phyloP scores from a whole-genome alignment of 2,888 invertebrate genomes.

The Merodon equestris region DNA sequence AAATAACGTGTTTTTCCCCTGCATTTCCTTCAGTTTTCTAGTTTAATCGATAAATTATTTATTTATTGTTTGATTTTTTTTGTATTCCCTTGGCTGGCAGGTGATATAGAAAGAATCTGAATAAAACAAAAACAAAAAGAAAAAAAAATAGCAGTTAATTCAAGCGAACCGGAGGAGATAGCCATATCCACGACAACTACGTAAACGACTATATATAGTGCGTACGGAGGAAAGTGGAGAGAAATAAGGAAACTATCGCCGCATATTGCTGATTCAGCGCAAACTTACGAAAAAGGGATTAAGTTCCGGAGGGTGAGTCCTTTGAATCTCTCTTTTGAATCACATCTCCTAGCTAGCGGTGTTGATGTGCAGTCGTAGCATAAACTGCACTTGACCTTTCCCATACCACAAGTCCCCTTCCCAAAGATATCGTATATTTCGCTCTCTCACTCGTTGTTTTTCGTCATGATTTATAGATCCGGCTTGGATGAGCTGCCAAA shows the following conservation, averaged over 20 bases:
- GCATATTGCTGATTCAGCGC: constrained; percentile 32
- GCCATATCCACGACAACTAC: background rate
- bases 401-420: constrained; percentile 30
- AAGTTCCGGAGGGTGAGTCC: constrained; percentile 49
- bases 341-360: background rate
- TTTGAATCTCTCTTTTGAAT: background rate
- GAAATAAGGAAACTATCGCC: constrained; percentile 7
- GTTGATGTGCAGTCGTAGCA: background rate
- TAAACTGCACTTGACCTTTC: constrained; percentile 53
- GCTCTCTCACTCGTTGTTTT: constrained; percentile 1
- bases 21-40: constrained; percentile 21
- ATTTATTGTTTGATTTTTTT: constrained; percentile 34
- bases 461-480: constrained; percentile 46
- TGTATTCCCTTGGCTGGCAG: constrained; percentile 37
- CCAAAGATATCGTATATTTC: constrained; percentile 30
- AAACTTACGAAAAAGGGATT: constrained; percentile 49
- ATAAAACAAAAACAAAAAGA: too few relatives aligned
- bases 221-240: too few relatives aligned
- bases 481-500: constrained; percentile 47
- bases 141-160: too few relatives aligned
- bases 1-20: background rate
- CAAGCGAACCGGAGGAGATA: too few relatives aligned
- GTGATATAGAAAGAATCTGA: constrained; percentile 18
- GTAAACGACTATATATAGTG: too few relatives aligned
- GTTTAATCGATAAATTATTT: constrained; percentile 52